Conservation (phyloP, 1,140 invertebrate species). For the Drosophila kikkawai region DNA sequence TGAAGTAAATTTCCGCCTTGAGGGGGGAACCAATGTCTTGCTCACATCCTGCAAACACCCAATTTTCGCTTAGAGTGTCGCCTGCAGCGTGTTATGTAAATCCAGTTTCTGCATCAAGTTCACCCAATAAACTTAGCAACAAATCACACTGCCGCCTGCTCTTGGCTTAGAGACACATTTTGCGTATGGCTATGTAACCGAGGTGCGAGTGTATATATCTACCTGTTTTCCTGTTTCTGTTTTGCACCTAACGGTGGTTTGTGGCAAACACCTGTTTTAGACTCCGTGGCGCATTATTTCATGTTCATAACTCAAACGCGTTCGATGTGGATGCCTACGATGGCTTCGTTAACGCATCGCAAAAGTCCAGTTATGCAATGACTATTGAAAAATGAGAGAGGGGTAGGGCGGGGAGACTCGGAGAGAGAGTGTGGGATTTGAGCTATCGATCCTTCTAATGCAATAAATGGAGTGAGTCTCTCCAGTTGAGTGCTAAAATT, state of each 20-base stretch:
- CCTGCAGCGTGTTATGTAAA: conserved; percentile 44
- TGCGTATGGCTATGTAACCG: conserved; percentile 27
- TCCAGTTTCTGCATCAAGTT: conserved; percentile 72
- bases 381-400: conserved; percentile 56
- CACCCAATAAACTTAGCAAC: conserved; percentile 75
- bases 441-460: conserved; percentile 73
- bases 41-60: conserved; percentile 16
- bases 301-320: conserved; percentile 80
- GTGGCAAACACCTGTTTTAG: conserved; percentile 70
- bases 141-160: conserved; percentile 54
- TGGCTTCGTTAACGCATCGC: conserved; percentile 79
- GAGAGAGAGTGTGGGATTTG: conserved; percentile 29
- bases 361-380: conserved; percentile 82
- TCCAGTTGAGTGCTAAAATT: conserved; percentile 71
- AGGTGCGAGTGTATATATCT: conserved; percentile 10
- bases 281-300: conserved; percentile 72
- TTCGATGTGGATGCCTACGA: conserved; percentile 42
- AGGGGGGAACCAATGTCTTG: background rate
- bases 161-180: conserved; percentile 48
- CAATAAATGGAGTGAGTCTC: conserved; percentile 64
- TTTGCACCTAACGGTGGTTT: conserved; percentile 63
- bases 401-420: conserved; percentile 42
- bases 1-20: conserved; percentile 12
- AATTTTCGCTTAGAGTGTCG: conserved; percentile 12
- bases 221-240: conserved; percentile 61